Evolutionary conservation across 2,797 vertebrate species (phyloP), one percentile per base, ranked within the genome.

Genomic region (Lagorchestes hirsutus): DNA sequence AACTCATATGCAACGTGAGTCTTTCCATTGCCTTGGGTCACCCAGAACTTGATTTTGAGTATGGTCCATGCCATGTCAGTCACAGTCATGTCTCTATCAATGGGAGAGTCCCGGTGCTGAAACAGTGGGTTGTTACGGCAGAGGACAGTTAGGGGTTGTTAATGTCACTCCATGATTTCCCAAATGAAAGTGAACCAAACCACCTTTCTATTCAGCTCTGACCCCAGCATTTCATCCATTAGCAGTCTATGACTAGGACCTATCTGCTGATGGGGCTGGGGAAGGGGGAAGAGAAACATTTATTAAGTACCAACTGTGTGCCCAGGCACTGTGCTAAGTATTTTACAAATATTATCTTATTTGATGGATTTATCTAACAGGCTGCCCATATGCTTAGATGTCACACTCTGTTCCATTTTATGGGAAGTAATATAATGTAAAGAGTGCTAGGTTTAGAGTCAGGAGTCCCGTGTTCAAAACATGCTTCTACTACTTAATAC

Each of bases 1-100:
- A 10, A 9, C 2, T 46, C n/a, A 11, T 1, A 46, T 22, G 27
- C 74, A 24, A 16, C 2, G 0, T 8, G 34, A 40, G 1, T 40
- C n/a, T 74, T 40, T 11, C n/a, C 16, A n/a, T 18, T 22, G 16
- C 22, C 18, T 82, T 40, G 59, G n/a, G 18, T 46, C n/a, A 24
- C 0, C 22, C 18, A 27, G 2, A 74, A 22, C 27, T 24, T 46
- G n/a, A 27, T 46, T 82, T 82, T 46, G 40, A 74, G 2, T 46
- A 18, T 22, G 40, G 74, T 46, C 40, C 18, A 10, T 24, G 22
- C 4, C 40, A 22, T 8, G 46, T 10, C 74, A n/a, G 27, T 46
- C 67, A 74, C 16, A 74, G 18, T 22, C 67, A 11, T 27, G 18
- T 46, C 18, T 82, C 40, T 52, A 46, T 27, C 74, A 10, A 9